Evolutionary conservation across 1,140 invertebrate genomes (phyloP).

Genomic region (Neocloeon triangulifer): DNA sequence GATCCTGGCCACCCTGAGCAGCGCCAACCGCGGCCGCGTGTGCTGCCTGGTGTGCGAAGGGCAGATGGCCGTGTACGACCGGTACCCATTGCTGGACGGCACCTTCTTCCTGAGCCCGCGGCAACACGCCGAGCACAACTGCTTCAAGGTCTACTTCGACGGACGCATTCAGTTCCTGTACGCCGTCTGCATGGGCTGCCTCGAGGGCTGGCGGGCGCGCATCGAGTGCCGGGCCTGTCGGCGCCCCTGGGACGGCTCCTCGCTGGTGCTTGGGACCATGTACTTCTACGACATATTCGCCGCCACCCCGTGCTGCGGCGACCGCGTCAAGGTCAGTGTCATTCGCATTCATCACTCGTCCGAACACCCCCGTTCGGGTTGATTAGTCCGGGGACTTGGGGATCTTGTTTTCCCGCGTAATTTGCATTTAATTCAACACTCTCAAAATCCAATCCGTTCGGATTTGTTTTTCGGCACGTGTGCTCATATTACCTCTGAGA

Average conservation of each 20-base stretch:
- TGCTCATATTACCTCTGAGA: too few species aligned
- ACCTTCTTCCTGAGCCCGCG: constrained; percentile 90
- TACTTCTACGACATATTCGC: constrained; percentile 96
- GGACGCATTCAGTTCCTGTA: constrained; percentile 73
- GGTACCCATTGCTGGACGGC: constrained; percentile 89
- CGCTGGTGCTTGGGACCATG: constrained; percentile 84
- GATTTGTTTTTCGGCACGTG: too few species aligned
- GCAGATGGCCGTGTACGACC: constrained; percentile 79
- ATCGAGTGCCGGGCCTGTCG: constrained; percentile 62
- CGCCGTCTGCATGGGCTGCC: constrained; percentile 78
- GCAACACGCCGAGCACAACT: constrained; percentile 44
- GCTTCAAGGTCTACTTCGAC: constrained; percentile 61
- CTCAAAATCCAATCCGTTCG: too few species aligned
- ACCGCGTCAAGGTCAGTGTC: constrained; percentile 69
- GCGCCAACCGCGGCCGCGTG: constrained; percentile 57
- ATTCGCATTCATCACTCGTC: too few species aligned
- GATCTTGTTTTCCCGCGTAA: too few species aligned
- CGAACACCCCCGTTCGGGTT: too few species aligned
- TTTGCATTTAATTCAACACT: too few species aligned
- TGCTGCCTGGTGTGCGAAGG: constrained; percentile 75
- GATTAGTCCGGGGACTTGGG: too few species aligned
- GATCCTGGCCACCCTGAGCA: constrained; percentile 72
- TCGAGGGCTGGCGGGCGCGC: constrained; percentile 53
- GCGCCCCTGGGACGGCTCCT: constrained; percentile 76
- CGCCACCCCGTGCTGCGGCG: constrained; percentile 82